Conservation (phyloP, 2,113 vertebrate species). For the Sula dactylatra region DNA sequence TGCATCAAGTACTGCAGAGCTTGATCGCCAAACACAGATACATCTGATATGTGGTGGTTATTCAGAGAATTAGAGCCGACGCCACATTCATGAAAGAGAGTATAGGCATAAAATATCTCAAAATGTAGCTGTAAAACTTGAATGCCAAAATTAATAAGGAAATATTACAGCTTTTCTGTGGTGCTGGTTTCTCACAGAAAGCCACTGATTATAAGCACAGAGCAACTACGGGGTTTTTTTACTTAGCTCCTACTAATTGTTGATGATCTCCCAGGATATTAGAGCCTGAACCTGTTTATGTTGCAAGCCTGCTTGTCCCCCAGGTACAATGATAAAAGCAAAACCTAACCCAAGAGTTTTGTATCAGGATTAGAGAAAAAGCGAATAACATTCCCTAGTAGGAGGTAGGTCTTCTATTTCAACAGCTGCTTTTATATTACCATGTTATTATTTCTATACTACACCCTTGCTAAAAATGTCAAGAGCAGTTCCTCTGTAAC, state of each 20-base stretch:
- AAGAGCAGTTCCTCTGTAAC: background rate
- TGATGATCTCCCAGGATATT: constrained; percentile 11
- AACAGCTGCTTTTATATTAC: background rate
- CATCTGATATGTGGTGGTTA: background rate
- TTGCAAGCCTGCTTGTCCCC: constrained; percentile 62
- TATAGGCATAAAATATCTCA: background rate
- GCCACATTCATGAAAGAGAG: background rate
- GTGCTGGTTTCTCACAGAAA: background rate
- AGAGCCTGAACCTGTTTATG: constrained; percentile 40
- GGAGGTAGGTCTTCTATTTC: background rate
- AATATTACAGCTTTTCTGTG: background rate
- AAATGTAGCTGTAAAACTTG: background rate
- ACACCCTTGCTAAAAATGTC: background rate
- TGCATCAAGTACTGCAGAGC: background rate
- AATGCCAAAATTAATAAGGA: background rate
- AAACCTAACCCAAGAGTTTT: constrained; percentile 35
- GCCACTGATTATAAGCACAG: background rate
- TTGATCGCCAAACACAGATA: background rate
- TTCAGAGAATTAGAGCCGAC: background rate
- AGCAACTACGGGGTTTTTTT: background rate
- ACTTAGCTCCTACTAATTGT: background rate
- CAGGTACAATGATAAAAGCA: constrained; percentile 52
- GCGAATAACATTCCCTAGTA: background rate
- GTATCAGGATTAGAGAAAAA: background rate
- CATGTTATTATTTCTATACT: background rate